Conservation (phyloP, 2,797 vertebrate genomes). For the Hybognathus amarus region DNA sequence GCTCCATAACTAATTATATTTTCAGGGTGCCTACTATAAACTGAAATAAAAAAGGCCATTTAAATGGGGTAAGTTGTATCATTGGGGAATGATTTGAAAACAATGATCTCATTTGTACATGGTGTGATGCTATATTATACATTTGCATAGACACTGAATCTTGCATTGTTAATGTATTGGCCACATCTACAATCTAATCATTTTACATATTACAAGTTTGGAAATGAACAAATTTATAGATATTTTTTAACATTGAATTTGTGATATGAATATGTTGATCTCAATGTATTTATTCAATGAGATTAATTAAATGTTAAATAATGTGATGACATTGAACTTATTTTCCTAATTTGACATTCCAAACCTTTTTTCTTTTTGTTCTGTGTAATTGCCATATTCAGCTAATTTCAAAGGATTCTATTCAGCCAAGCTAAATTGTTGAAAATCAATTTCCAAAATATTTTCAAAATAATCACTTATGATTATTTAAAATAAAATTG, state of each 20-base stretch:
- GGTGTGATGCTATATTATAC: not conserved
- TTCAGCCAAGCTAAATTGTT: too few relatives aligned
- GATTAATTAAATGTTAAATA: not conserved
- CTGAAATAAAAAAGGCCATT: not conserved
- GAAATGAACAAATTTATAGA: not conserved
- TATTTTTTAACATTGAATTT: not conserved
- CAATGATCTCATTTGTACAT: not conserved
- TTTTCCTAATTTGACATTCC: not conserved
- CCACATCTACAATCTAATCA: not conserved
- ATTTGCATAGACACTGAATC: not conserved
- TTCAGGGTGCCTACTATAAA: not conserved
- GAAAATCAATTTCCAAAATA: too few relatives aligned
- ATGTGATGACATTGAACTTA: not conserved
- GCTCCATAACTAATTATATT: not conserved
- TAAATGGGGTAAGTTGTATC: not conserved
- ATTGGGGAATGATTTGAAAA: not conserved
- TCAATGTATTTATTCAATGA: not conserved
- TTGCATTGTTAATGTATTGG: not conserved
- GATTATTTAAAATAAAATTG: too few relatives aligned
- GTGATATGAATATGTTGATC: not conserved
- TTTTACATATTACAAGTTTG: not conserved
- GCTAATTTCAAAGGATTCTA: too few relatives aligned
- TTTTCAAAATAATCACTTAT: too few relatives aligned
- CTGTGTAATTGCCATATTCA: not conserved
- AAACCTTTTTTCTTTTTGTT: not conserved